These are phyloP conservation scores for Crepidodera aurea DNA, from an alignment of 2,888 invertebrate species.

Conservation along the genomic window DNA sequence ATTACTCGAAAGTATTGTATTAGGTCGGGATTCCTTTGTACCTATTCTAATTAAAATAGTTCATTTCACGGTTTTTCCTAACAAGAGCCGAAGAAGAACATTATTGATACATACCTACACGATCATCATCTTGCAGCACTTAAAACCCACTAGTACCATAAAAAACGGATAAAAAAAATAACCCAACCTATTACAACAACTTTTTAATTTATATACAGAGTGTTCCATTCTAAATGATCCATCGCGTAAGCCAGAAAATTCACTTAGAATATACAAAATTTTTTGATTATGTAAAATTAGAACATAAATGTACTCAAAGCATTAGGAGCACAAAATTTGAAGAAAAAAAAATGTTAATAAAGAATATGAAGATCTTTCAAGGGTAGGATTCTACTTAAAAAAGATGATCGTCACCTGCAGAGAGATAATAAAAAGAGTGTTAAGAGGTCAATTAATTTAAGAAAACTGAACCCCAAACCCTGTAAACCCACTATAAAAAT, in stretches of 20 bases:
- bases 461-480: too few species aligned
- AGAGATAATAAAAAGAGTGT: too few species aligned
- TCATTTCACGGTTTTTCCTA: conserved; percentile 2
- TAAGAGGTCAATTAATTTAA: too few species aligned
- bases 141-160: neutral
- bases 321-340: too few species aligned
- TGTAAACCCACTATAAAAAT: too few species aligned
- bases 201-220: neutral
- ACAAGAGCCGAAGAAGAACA: neutral
- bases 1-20: neutral
- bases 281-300: too few species aligned
- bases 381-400: too few species aligned
- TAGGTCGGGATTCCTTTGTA: neutral
- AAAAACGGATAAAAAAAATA: neutral
- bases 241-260: neutral
- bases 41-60: neutral
- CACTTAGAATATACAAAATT: too few species aligned
- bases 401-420: too few species aligned
- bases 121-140: conserved; percentile 5
- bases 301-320: too few species aligned
- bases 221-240: neutral
- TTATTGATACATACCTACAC: conserved; percentile 2
- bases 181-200: conserved; percentile 1
- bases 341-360: too few species aligned
- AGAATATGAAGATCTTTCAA: too few species aligned